Percentiles rank a stretch among this genome's conserved stretches.
These are phyloP conservation scores for Nasonia giraulti DNA, from an alignment of 1,140 invertebrate species.

Conservation along the genomic window DNA sequence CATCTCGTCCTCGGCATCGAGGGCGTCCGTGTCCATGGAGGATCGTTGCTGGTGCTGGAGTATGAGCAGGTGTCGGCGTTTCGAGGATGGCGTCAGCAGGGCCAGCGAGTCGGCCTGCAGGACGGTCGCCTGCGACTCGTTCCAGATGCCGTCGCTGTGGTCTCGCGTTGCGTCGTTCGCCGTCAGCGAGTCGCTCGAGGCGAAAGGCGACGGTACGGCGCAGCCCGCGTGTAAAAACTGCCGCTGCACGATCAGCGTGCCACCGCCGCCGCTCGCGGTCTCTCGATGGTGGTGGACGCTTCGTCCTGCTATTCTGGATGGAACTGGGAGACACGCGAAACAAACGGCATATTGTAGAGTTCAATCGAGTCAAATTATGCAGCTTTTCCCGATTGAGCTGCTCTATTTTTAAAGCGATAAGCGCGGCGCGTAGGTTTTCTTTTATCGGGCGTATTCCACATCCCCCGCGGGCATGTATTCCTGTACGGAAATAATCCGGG, in stretches of 20 bases:
- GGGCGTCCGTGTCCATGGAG: constrained; percentile 87
- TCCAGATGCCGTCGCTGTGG: constrained; percentile 90
- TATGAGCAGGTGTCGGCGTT: constrained; percentile 83
- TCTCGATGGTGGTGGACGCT: not conserved
- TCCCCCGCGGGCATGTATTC: not conserved
- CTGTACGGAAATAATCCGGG: not conserved
- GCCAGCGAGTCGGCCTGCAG: constrained; percentile 83
- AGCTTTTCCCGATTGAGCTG: too few relatives aligned
- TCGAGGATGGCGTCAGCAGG: constrained; percentile 83
- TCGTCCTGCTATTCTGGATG: constrained; percentile 13
- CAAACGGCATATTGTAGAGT: too few relatives aligned
- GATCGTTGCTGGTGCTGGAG: constrained; percentile 88
- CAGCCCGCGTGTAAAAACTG: constrained; percentile 60
- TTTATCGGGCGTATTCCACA: not conserved
- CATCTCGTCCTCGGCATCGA: constrained; percentile 82
- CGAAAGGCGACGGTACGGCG: constrained; percentile 79
- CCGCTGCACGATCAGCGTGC: constrained; percentile 37
- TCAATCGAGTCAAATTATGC: too few relatives aligned
- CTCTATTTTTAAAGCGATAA: too few relatives aligned
- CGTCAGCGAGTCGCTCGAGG: constrained; percentile 85
- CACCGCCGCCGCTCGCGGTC: not conserved
- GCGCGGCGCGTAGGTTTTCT: not conserved
- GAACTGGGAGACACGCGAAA: not conserved
- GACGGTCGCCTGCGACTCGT: constrained; percentile 89
- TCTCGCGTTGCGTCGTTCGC: constrained; percentile 84